Conservation (phyloP, 2,888 invertebrate species). For the Zhengitettix transpicula region DNA sequence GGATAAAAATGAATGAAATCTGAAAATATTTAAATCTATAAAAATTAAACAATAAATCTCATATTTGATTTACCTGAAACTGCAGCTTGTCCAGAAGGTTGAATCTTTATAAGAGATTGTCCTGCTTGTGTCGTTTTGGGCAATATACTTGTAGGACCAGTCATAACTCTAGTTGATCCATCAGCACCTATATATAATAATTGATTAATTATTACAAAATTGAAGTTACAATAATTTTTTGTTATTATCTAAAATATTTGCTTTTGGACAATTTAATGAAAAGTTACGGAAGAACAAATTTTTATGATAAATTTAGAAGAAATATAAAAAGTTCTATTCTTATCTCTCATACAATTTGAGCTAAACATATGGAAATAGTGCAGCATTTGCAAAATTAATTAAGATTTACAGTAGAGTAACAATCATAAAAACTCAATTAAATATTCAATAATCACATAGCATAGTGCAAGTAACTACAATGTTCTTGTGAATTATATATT, state of each 20-base stretch:
- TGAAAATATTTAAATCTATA: too few relatives aligned
- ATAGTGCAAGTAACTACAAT: neutral
- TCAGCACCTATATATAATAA: conserved; percentile 27
- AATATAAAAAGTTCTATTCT: too few relatives aligned
- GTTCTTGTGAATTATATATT: conserved; percentile 3
- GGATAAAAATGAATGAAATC: too few relatives aligned
- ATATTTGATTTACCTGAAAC: neutral
- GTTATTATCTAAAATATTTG: neutral
- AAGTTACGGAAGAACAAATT: too few relatives aligned
- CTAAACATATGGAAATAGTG: too few relatives aligned
- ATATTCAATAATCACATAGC: too few relatives aligned
- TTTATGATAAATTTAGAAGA: too few relatives aligned
- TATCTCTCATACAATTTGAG: too few relatives aligned
- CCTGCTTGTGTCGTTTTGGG: conserved; percentile 28
- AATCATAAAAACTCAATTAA: neutral
- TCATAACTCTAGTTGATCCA: conserved; percentile 45
- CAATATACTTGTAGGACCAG: conserved; percentile 37
- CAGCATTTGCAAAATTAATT: too few relatives aligned
- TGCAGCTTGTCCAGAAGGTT: conserved; percentile 18
- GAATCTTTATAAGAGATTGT: conserved; percentile 34
- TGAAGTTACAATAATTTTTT: neutral
- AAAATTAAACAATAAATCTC: neutral
- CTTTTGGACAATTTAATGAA: too few relatives aligned
- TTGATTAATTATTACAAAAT: too few relatives aligned
- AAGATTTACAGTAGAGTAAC: neutral